A percentile compares a stretch with the other conserved stretches of the same genome.
phyloP scores from a whole-genome alignment of 2,113 vertebrate species.

The Eonycteris spelaea region DNA sequence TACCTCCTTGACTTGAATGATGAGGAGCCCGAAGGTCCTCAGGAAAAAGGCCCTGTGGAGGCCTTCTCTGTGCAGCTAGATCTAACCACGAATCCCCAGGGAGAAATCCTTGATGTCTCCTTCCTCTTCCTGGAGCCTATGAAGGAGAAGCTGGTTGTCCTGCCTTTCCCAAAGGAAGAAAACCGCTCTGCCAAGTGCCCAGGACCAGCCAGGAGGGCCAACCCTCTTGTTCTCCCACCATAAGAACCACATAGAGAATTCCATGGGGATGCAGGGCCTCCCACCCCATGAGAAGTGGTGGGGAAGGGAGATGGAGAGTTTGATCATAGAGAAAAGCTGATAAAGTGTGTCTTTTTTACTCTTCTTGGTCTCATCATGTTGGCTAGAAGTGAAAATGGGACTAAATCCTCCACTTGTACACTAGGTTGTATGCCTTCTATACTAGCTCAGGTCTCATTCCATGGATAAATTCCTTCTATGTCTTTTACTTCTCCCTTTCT shows the following conservation, averaged over 20 bases:
- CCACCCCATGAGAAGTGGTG: background rate
- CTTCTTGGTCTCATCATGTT: background rate
- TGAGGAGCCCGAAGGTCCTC: background rate
- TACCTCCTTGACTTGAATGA: background rate
- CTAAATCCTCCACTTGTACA: no score
- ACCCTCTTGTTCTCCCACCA: slow-evolving; percentile 33
- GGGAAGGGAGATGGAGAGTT: background rate
- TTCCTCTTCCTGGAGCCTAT: background rate
- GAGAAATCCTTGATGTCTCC: slow-evolving; percentile 13
- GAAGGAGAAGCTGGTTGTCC: slow-evolving; percentile 21
- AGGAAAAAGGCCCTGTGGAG: background rate
- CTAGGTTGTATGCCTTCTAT: background rate
- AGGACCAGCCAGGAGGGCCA: background rate
- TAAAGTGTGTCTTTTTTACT: slow-evolving; percentile 7
- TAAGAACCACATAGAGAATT: background rate
- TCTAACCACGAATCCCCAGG: slow-evolving; percentile 39
- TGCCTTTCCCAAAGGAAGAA: slow-evolving; percentile 74
- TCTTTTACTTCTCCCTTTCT: background rate
- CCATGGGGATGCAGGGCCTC: no score
- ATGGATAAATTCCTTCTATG: background rate
- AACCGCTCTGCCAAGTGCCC: slow-evolving; percentile 71
- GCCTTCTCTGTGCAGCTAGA: slow-evolving; percentile 48
- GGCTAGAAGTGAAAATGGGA: background rate
- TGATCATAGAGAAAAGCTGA: background rate
- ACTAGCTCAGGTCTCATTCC: background rate